A percentile compares a stretch with the other conserved stretches of the same genome.
Conservation (phyloP, 1,140 invertebrate species). For the Lanistes nyassanus region DNA sequence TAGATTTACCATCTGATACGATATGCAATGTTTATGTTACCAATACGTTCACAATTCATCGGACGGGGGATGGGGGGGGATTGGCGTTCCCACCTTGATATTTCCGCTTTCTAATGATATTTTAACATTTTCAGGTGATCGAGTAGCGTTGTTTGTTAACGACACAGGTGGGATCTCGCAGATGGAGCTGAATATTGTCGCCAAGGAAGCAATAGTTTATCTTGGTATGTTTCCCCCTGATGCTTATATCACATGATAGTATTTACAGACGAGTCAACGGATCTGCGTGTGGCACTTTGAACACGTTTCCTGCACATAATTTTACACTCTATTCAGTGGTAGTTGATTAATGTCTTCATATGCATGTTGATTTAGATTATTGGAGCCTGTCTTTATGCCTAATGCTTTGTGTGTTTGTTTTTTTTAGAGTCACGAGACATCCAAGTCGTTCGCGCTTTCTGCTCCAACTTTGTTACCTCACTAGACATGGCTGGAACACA, state of each 20-base stretch:
- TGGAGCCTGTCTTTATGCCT: neutral
- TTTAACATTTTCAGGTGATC: constrained; percentile 58
- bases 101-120: neutral
- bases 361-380: neutral
- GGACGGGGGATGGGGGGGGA: too few relatives aligned
- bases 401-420: neutral
- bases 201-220: constrained; percentile 73
- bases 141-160: constrained; percentile 78
- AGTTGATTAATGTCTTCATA: neutral
- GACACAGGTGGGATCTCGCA: constrained; percentile 82
- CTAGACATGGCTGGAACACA: constrained; percentile 84
- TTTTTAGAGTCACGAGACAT: constrained; percentile 69
- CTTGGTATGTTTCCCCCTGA: constrained; percentile 49
- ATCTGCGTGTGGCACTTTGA: too few relatives aligned
- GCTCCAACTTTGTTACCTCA: constrained; percentile 80
- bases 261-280: too few relatives aligned
- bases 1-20: neutral
- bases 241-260: too few relatives aligned
- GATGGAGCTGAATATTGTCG: constrained; percentile 81
- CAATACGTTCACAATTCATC: too few relatives aligned
- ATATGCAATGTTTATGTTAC: neutral
- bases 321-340: neutral
- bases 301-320: too few relatives aligned
- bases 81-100: too few relatives aligned
- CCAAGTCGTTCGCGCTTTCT: constrained; percentile 73